Evolutionary conservation across 2,797 vertebrate species (phyloP).

Genomic region (Mycteria americana): DNA sequence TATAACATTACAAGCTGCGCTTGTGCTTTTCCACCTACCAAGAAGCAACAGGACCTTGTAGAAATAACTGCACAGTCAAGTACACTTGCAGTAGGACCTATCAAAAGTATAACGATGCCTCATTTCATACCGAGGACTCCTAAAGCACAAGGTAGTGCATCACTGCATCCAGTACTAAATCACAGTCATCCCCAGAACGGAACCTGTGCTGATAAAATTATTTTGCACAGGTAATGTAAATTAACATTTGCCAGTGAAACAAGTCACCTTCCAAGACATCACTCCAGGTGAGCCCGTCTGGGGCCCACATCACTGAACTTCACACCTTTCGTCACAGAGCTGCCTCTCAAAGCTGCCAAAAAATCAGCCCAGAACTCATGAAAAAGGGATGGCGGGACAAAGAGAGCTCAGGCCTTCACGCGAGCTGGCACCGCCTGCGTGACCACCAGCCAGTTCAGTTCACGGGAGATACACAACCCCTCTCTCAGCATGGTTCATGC

Average conservation of each 20-base stretch:
- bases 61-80: background rate
- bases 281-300: background rate
- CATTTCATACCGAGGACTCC: background rate
- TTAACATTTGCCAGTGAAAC: background rate
- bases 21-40: background rate
- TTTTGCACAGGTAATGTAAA: background rate
- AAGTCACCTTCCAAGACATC: background rate
- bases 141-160: background rate
- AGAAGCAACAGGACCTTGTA: background rate
- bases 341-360: background rate
- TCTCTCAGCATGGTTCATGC: accelerated
- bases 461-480: accelerated
- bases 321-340: background rate
- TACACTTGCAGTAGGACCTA: background rate
- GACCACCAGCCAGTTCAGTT: background rate
- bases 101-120: background rate
- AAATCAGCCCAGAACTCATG: background rate
- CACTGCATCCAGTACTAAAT: background rate
- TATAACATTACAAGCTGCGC: background rate
- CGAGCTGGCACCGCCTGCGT: background rate
- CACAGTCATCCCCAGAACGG: background rate
- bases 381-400: background rate
- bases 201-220: background rate
- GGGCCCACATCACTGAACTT: background rate
- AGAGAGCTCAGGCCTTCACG: background rate